Percentiles rank a stretch among this genome's conserved stretches.
Conservation (phyloP, 2,113 vertebrate species). For the Cepphus grylle region DNA sequence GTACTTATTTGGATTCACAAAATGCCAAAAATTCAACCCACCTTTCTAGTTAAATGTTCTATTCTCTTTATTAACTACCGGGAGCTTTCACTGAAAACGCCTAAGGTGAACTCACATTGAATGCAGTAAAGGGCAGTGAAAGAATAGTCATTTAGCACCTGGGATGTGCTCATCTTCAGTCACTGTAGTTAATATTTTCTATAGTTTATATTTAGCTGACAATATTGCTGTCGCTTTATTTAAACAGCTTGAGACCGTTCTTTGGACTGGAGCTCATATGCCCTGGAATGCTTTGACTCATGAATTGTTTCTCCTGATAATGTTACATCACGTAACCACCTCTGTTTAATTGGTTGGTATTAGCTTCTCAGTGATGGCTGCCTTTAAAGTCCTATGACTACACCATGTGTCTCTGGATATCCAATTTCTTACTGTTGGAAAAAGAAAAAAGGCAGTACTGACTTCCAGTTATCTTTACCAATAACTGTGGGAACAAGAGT, state of each 20-base stretch:
- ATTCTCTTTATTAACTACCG: neutral
- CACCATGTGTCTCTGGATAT: slow-evolving; percentile 85
- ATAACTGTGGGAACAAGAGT: slow-evolving; percentile 78
- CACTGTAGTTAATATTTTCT: slow-evolving; percentile 78
- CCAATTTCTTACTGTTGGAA: slow-evolving; percentile 82
- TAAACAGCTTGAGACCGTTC: slow-evolving; percentile 89
- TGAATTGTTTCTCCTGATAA: slow-evolving; percentile 97
- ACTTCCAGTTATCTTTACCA: slow-evolving; percentile 72
- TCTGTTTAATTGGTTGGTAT: slow-evolving; percentile 88
- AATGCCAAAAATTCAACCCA: neutral
- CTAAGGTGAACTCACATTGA: neutral
- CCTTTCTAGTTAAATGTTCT: neutral
- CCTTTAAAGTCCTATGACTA: slow-evolving; percentile 84
- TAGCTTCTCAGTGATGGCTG: slow-evolving; percentile 73
- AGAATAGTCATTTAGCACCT: slow-evolving; percentile 47
- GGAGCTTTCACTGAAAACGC: neutral
- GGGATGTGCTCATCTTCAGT: slow-evolving; percentile 73
- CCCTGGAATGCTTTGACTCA: slow-evolving; percentile 97
- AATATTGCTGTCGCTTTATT: slow-evolving; percentile 92
- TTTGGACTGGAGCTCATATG: slow-evolving; percentile 86
- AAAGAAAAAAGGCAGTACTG: slow-evolving; percentile 63
- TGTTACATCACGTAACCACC: slow-evolving; percentile 94
- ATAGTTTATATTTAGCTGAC: slow-evolving; percentile 93
- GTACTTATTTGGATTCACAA: neutral
- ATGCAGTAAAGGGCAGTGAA: neutral